Base-by-base conservation (phyloP, 2,888 invertebrate species). In the Pseudococcus viburni region DNA sequence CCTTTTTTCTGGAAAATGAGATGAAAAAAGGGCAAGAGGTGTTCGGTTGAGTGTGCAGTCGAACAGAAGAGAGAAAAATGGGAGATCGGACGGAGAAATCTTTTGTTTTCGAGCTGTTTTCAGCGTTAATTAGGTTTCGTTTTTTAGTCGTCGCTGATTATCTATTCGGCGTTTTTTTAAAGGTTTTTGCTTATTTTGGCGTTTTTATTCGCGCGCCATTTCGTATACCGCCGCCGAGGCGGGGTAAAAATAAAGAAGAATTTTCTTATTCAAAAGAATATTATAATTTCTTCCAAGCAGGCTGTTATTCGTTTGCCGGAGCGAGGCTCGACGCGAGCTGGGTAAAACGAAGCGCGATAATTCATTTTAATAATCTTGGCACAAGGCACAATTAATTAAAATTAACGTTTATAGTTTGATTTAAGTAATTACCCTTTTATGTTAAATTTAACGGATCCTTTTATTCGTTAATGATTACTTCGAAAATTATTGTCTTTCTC, bases 201-300 rank as follows among this genome's bases (percentile, higher is more conserved):
- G 80, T 83, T 46, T 83, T 83, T 22, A 83, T 42, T 83, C 42
- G 80, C 80, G 46, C 19, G 46, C 39, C 39, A 83, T 83, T 46
- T 46, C 80, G 7, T 83, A 46, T 22, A n/a, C 64, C 9, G 39
- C 42, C 42, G 42, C 6, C 42, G 42, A 42, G 42, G 42, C 42
- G 5, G 42, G 42, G 42, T 9, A 22, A 19, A 5, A 22, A 19
- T 46, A 83, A 22, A 46, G 80, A 83, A 83, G 80, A 83, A 83
- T 83, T 83, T 46, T 83, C 80, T 83, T 83, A 83, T 83, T 83
- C 80, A 83, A 83, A 83, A 83, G 80, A 83, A 83, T 83, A 46
- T 83, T 46, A 46, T 83, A 83, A 83, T 83, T 46, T 46, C 80
- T 83, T 42, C 68, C 26, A 22, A 68, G 59, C 59, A 42, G 42